Evolutionary conservation across 2,113 vertebrate species (phyloP).

Genomic region (Catagonus wagneri): DNA sequence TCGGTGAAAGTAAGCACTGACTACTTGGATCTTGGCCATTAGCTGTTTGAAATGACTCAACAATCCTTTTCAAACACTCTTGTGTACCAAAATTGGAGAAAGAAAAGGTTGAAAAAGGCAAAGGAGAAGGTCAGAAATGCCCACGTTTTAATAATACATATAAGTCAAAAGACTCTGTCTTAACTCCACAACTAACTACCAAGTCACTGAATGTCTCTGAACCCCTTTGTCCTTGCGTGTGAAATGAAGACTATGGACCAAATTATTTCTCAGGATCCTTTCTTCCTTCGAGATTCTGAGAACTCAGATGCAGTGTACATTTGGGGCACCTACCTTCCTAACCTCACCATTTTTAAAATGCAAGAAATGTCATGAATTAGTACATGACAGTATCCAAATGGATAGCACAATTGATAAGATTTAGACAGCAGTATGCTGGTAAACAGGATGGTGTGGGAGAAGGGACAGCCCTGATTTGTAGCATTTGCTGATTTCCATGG

Average conservation of each 20-base stretch:
- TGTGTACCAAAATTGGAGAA: slow-evolving; percentile 3
- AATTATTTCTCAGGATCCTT: neutral
- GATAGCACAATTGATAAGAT: neutral
- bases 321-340: neutral
- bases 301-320: neutral
- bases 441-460: neutral
- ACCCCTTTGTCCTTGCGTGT: neutral
- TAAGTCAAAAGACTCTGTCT: slow-evolving; percentile 2
- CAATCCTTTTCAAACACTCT: neutral
- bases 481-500: neutral
- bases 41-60: slow-evolving; percentile 31
- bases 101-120: neutral
- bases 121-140: neutral
- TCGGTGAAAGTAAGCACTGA: slow-evolving; percentile 2
- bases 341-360: neutral
- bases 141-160: neutral
- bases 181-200: neutral
- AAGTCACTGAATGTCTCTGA: neutral
- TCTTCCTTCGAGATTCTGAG: neutral
- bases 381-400: neutral
- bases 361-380: neutral
- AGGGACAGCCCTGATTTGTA: neutral
- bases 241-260: neutral
- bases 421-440: neutral
- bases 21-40: slow-evolving; percentile 28